Base-by-base conservation (phyloP, 2,888 invertebrate species). In the Scaptomyza parva region DNA sequence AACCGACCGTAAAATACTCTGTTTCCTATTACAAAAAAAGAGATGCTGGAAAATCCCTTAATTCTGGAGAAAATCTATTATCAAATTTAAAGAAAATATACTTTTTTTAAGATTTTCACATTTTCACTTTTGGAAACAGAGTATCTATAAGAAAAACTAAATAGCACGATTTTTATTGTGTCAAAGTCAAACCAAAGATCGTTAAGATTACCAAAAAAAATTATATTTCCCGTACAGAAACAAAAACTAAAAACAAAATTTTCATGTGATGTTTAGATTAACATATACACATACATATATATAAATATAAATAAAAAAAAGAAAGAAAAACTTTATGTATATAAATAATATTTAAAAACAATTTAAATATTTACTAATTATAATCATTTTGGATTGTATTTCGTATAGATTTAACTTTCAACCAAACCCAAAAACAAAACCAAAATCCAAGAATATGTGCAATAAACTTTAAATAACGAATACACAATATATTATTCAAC, bases 251-350 rank as follows among this genome's bases (percentile, higher is more conserved):
- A 85, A 22, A 47, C 28, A 30, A 47, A 86, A 74, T 85, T 83
- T 84, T 80, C 80, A 88, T 89, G 89, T 89, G 89, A 89, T 89
- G 87, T 89, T 89, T 84, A 85, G 62, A 70, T 76, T 76, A 76
- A 82, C 74, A 64, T 53, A 70, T 52, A 51, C 28, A 54, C 41
- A 30, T 33, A 58, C 37, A 41, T n/a, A 17, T 7, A 64, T 35
- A 39, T 43, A 50, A 17, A 35, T 35, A 39, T 4, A 55, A 30
- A 48, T 41, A 33, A 51, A 39, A 39, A 63, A n/a, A 35, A 14
- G 30, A 63, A n/a, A 35, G 8, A 14, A 8, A 35, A 35, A 62
- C 33, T 52, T 53, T 50, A 70, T 63, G 52, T 48, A 66, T 50
- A 67, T 61, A 55, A 37, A 48, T 37, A 51, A 51, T 40, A 67